A percentile compares a stretch with the other conserved stretches of the same genome.
Evolutionary conservation across 2,888 invertebrate genomes (phyloP).

Genomic region (Chrysolina americana): DNA sequence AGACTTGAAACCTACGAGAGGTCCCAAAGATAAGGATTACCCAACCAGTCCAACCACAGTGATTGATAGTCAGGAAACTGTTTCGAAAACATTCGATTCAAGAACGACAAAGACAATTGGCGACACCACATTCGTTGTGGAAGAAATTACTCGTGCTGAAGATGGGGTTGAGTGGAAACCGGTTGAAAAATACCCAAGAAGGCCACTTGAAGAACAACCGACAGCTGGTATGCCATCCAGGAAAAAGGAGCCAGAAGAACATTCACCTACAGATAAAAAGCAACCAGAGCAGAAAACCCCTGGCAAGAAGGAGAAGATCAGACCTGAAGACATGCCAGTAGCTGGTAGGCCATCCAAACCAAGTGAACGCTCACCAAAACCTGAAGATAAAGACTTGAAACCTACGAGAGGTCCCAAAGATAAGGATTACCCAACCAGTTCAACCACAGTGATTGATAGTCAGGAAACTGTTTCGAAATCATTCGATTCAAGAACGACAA

Average conservation of each 20-base stretch:
- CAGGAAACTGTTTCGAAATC: neutral
- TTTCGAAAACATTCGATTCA: neutral
- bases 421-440: slow-evolving; percentile 17
- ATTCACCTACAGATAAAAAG: slow-evolving; percentile 27
- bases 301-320: neutral
- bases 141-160: neutral
- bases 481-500: slow-evolving; percentile 19
- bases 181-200: neutral
- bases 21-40: neutral
- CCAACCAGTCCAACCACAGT: neutral
- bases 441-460: neutral
- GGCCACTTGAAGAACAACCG: neutral
- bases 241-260: neutral
- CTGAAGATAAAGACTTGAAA: neutral
- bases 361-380: neutral
- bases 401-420: neutral
- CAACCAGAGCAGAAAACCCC: slow-evolving; percentile 23
- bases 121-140: neutral
- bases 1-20: neutral
- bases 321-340: slow-evolving; percentile 26
- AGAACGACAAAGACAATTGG: slow-evolving; percentile 12
- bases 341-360: slow-evolving; percentile 21
- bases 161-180: neutral
- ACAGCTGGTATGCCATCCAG: slow-evolving; percentile 28
- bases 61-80: neutral